Conservation (phyloP, 64 coral and sea anemone species). For the Catalaphyllia jardinei region DNA sequence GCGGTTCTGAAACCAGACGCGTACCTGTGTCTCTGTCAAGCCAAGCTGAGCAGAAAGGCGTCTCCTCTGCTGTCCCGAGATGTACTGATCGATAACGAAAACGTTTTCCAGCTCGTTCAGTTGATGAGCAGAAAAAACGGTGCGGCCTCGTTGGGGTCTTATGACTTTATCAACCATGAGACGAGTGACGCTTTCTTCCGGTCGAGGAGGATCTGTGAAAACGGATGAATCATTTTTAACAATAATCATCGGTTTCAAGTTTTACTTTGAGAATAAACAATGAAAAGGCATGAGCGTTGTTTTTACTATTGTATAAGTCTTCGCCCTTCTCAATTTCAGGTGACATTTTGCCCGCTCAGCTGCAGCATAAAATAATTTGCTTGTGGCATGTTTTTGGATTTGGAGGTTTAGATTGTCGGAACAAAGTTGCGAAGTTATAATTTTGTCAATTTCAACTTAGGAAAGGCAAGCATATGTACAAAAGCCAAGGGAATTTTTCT, state of each 20-base stretch:
- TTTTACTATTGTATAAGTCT: too few species aligned
- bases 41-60: constrained; percentile 45
- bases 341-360: too few species aligned
- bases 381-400: too few species aligned
- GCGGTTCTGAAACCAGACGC: constrained; percentile 73
- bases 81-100: constrained; percentile 56
- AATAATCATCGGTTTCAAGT: background rate
- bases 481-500: too few species aligned
- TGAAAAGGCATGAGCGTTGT: too few species aligned
- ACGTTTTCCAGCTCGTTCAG: constrained; percentile 64
- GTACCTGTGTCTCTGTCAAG: constrained; percentile 62
- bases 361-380: too few species aligned
- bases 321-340: too few species aligned
- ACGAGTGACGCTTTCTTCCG: background rate
- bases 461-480: too few species aligned
- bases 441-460: too few species aligned
- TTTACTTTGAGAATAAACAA: too few species aligned
- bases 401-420: too few species aligned
- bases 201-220: background rate
- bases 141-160: constrained; percentile 48
- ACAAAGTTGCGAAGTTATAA: too few species aligned
- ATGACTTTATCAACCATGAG: background rate
- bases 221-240: background rate
- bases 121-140: constrained; percentile 62
- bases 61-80: constrained; percentile 59